Conservation (phyloP, 2,797 vertebrate genomes). For the Limnodromus scolopaceus region DNA sequence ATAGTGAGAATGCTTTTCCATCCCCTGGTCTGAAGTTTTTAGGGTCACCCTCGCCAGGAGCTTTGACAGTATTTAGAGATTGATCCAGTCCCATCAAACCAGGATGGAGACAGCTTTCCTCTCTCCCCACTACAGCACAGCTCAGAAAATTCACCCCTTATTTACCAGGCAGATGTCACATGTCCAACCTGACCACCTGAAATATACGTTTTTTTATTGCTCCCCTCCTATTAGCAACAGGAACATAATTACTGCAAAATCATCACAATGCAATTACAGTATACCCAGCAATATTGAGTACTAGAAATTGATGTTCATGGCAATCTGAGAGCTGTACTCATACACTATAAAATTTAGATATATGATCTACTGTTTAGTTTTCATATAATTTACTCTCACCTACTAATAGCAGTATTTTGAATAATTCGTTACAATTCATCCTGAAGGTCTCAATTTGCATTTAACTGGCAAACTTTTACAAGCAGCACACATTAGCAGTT, state of each 20-base stretch:
- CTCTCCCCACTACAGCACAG: not conserved
- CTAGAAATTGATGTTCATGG: not conserved
- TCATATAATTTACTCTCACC: conserved; percentile 3
- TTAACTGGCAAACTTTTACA: conserved; percentile 22
- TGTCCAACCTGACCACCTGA: not conserved
- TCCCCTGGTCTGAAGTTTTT: not conserved
- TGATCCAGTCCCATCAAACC: not conserved
- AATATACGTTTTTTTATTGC: not conserved
- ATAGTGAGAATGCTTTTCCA: not conserved
- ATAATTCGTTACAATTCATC: conserved; percentile 46
- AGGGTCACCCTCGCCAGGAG: not conserved
- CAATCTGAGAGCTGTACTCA: not conserved
- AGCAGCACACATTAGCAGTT: not conserved
- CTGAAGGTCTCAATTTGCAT: conserved; percentile 42
- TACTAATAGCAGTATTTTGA: conserved; percentile 50
- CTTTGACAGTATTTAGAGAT: not conserved
- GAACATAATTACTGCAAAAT: not conserved
- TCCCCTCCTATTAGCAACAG: not conserved
- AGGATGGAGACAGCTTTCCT: not conserved
- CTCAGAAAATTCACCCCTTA: not conserved
- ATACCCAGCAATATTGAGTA: not conserved
- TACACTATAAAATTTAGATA: not conserved
- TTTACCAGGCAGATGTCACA: not conserved
- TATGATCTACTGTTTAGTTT: not conserved
- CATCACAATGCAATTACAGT: not conserved